Base-by-base conservation (phyloP, 2,797 vertebrate genomes). In the Phoxinus dragarum region DNA sequence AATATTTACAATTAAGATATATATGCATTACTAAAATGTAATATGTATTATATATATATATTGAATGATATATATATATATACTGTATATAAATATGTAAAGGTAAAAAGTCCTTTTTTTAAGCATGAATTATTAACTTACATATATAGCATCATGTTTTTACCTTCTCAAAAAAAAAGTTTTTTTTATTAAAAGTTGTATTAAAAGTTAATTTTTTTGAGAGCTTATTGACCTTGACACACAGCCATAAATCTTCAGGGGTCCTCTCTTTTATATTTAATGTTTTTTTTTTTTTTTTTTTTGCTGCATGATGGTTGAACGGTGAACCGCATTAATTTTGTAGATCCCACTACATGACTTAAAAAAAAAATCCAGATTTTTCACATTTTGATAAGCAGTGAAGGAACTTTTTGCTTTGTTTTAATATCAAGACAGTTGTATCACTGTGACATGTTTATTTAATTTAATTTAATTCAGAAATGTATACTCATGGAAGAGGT, bases 371-470 rank as follows among this genome's bases (percentile, higher is more conserved):
- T 17, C 11, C 19, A 23, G 7, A 56, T 42, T 14, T n/a, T 44
- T 71, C 1, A n/a, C 11, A 16, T n/a, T n/a, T 27, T 27, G 12
- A 27, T 44, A 9, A 44, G 40, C 69, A 72, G n/a, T 8, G 40
- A 72, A n/a, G 23, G 12, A 16, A n/a, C 0, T 6, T 42, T 42
- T 23, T 69, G 9, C 21, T 93, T 93, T 96, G 90, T 94, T 95
- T 84, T 93, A 94, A 95, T 47, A 34, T 49, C 19, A 5, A 49
- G 9, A 11, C 42, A 2, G 14, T 47, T 17, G 31, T 31, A 74
- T 38, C 49, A 36, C 49, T 75, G 17, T 23, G 49, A 76, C 34
- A 23, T 56, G 6, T 52, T n/a, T 76, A 38, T 54, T 7, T 10
- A 52, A 75, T 75, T 34, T 6, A 36, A 12, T 54, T 34, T 6